Conservation (phyloP, 2,113 vertebrate species). For the Leptocoma aspasia region DNA sequence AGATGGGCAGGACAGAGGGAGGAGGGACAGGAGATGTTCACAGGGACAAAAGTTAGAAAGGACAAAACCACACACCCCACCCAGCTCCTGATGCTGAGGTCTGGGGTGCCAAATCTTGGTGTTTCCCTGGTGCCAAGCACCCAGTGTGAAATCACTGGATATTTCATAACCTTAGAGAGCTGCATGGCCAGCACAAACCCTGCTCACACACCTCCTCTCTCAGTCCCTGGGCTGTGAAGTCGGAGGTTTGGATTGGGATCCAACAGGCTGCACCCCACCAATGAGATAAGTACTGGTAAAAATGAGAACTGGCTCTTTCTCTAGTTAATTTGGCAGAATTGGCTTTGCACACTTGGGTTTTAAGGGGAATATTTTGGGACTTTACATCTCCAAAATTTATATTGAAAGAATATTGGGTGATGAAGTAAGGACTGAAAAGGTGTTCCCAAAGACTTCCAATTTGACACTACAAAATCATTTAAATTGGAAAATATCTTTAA, state of each 20-base stretch:
- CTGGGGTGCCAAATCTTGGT: neutral
- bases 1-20: neutral
- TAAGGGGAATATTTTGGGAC: neutral
- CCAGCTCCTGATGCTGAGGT: neutral
- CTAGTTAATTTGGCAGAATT: neutral
- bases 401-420: neutral
- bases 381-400: neutral
- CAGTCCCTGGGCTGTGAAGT: neutral
- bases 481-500: neutral
- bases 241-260: neutral
- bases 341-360: neutral
- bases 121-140: neutral
- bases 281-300: neutral
- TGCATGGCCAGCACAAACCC: neutral
- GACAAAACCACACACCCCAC: neutral
- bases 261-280: accelerated
- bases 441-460: neutral
- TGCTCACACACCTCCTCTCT: neutral
- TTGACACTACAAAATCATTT: neutral
- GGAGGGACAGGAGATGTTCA: neutral
- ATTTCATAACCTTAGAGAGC: neutral
- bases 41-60: neutral
- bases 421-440: neutral
- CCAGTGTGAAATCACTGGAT: neutral
- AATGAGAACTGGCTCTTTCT: neutral